Conservation (phyloP, 1,140 invertebrate species). For the Tetragonula clypearis region DNA sequence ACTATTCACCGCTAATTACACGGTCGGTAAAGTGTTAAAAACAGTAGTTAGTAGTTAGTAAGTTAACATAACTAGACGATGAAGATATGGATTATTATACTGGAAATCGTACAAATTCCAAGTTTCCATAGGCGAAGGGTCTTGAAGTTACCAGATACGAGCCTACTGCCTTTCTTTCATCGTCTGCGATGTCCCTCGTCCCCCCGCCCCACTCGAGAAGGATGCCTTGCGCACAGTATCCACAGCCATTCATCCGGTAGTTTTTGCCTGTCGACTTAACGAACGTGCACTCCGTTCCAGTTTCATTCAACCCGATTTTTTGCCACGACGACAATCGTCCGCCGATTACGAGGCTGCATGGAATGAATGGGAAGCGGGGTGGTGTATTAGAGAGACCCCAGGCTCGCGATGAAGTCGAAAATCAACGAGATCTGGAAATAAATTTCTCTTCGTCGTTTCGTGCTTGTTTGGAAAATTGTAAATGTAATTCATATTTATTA, state of each 20-base stretch:
- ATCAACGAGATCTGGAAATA: neutral
- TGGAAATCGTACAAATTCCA: slow-evolving; percentile 1
- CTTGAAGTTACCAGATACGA: slow-evolving; percentile 18
- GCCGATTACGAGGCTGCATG: slow-evolving; percentile 33
- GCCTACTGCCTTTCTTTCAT: slow-evolving; percentile 36
- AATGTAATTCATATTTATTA: no score
- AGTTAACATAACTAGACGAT: no score
- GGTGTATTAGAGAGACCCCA: neutral
- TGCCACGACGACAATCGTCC: slow-evolving; percentile 31
- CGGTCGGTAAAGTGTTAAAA: no score
- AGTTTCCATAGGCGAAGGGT: slow-evolving; percentile 2
- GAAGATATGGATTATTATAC: neutral
- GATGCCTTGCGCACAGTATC: slow-evolving; percentile 29
- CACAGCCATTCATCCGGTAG: slow-evolving; percentile 55
- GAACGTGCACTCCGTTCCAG: slow-evolving; percentile 53
- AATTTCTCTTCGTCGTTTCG: neutral
- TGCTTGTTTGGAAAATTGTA: neutral
- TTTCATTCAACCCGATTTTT: slow-evolving; percentile 54
- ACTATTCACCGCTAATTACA: no score
- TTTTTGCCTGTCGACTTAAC: slow-evolving; percentile 52
- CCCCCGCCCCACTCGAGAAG: slow-evolving; percentile 29
- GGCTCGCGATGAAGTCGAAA: neutral
- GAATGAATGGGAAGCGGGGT: slow-evolving; percentile 32
- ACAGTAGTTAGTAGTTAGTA: no score
- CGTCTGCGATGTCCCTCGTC: slow-evolving; percentile 11